phyloP scores from a whole-genome alignment of 2,797 vertebrate genomes.

The Catharus ustulatus region DNA sequence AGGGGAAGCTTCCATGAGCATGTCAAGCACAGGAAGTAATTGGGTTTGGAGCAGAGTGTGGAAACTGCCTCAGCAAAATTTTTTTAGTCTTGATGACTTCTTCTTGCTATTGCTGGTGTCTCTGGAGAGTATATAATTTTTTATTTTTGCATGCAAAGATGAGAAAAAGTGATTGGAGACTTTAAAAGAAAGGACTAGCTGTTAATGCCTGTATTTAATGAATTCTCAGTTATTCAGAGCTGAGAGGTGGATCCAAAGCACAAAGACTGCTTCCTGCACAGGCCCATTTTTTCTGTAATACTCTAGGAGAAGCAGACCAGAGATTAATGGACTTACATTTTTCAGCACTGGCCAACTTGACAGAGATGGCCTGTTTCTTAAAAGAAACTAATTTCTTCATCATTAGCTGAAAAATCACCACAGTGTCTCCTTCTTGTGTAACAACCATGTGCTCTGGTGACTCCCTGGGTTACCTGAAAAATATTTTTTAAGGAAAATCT shows the following conservation, averaged over 20 bases:
- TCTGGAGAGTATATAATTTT: not conserved
- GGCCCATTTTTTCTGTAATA: not conserved
- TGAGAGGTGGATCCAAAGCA: not conserved
- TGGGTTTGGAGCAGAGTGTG: not conserved
- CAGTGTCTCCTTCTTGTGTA: not conserved
- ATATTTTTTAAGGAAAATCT: not conserved
- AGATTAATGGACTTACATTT: not conserved
- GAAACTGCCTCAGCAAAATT: constrained; percentile 45
- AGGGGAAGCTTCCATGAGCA: not conserved
- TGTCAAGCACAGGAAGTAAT: not conserved
- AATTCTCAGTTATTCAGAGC: not conserved
- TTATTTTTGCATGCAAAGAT: not conserved
- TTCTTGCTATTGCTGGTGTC: not conserved
- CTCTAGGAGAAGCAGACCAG: not conserved
- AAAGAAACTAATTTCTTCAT: not conserved
- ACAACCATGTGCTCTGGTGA: not conserved
- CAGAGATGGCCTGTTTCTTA: not conserved
- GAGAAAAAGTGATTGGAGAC: not conserved
- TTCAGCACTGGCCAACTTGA: not conserved
- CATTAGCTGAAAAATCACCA: not conserved
- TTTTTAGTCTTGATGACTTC: not conserved
- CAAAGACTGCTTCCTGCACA: not conserved
- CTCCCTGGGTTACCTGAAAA: not conserved
- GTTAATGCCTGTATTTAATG: not conserved
- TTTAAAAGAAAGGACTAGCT: not conserved